These are phyloP conservation scores for Drosophila kanekoi DNA, from an alignment of 2,888 invertebrate genomes.

Conservation along the genomic window DNA sequence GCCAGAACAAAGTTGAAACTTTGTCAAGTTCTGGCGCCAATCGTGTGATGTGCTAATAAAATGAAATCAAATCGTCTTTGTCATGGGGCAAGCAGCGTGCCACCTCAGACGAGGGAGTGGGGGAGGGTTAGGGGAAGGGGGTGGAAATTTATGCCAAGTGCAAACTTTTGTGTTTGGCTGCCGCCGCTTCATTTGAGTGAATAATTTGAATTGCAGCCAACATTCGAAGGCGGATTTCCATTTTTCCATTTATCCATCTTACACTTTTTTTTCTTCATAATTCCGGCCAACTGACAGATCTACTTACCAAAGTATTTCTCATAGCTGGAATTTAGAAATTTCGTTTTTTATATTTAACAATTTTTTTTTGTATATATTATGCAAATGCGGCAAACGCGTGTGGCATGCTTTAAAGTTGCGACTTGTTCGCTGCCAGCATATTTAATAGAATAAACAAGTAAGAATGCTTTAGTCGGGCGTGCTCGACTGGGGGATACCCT, in stretches of 20 bases:
- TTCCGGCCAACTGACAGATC: conserved; percentile 56
- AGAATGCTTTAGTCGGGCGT: no score
- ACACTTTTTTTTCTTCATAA: conserved; percentile 45
- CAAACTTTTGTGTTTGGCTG: conserved; percentile 72
- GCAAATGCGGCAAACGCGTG: conserved; percentile 71
- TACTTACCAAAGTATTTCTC: conserved; percentile 18
- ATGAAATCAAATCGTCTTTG: conserved; percentile 67
- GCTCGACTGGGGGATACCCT: no score
- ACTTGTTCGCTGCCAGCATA: conserved; percentile 57
- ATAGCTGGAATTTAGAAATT: conserved; percentile 25
- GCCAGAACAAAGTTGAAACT: conserved; percentile 73
- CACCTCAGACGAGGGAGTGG: no score
- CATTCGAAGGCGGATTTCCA: conserved; percentile 58
- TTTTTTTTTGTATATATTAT: conserved; percentile 46
- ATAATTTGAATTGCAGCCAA: conserved; percentile 77
- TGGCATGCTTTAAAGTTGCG: conserved; percentile 43
- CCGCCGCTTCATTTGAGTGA: conserved; percentile 72
- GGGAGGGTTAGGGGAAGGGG: background rate
- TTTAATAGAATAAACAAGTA: conserved; percentile 60
- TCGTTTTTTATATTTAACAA: conserved; percentile 1
- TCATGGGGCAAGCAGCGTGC: background rate
- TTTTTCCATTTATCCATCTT: conserved; percentile 35
- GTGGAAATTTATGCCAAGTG: conserved; percentile 74
- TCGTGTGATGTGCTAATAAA: conserved; percentile 80
- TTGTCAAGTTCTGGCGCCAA: conserved; percentile 80